Base-by-base conservation (phyloP, 2,113 vertebrate genomes). In the Spheniscus mendiculus region DNA sequence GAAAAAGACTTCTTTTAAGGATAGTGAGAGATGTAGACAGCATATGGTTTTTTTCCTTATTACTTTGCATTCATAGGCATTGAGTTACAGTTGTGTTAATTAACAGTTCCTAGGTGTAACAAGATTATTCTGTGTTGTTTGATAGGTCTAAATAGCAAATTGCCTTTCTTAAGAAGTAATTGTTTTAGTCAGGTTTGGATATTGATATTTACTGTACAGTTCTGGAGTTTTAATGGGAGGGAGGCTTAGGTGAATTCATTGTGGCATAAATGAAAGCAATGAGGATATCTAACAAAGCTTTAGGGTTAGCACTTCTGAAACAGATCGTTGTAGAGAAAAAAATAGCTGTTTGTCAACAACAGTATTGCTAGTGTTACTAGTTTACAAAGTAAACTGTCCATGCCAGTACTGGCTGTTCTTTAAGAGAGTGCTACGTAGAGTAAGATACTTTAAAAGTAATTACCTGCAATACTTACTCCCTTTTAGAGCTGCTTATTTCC, bases 381-480 rank as follows among this genome's bases (percentile, higher is more conserved):
- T 44, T 71, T 34, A 70, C 12, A 30, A 70, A 93, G 40, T 19
- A 63, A 12, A 22, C 25, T 55, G 27, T 45, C 17, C 6, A 5
- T 86, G 9, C 32, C 5, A 67, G 34, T 83, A 47, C 9, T 47
- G 38, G 12, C 16, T n/a, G 11, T 47, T 58, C 3, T 44, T 61
- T 52, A 40, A 50, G 61, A 53, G 4, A 22, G 12, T 47, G 7
- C 40, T 87, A 5, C 0, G 0, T 44, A 32, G 50, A 29, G 20
- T 20, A 73, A 91, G 42, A 2, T 74, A n/a, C 5, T 93, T 22
- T 36, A 17, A 38, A 89, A 70, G 10, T 85, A 17, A 44, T 52
- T 66, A 34, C 4, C 27, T 80, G 2, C 19, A 49, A 9, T 89
- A 32, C 19, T 55, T 34, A 15, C 13, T 84, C 15, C 8, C 5